These are phyloP conservation scores for Eulemur albifrons DNA, from an alignment of 2,797 vertebrate species.

Conservation along the genomic window DNA sequence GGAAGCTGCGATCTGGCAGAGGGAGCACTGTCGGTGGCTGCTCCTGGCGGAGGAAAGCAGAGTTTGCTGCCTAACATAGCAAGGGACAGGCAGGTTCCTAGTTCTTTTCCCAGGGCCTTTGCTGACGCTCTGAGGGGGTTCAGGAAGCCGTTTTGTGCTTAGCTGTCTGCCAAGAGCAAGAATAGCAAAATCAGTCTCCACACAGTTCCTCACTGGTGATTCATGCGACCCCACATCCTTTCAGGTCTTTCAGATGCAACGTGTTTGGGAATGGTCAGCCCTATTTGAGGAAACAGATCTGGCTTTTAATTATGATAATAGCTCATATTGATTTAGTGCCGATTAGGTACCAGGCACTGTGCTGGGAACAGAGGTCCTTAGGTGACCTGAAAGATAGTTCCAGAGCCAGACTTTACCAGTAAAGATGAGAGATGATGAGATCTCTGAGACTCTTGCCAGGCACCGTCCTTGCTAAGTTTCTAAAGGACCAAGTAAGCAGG, in stretches of 20 bases:
- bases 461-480: background rate
- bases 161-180: conserved; percentile 37
- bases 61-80: conserved; percentile 66
- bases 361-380: background rate
- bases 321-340: background rate
- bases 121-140: conserved; percentile 17
- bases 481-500: background rate
- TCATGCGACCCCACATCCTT: conserved; percentile 10
- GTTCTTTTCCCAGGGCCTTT: conserved; percentile 45
- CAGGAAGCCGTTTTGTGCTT: conserved; percentile 53
- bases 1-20: conserved; percentile 59
- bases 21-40: background rate
- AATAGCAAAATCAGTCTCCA: conserved; percentile 59
- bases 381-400: background rate
- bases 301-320: background rate
- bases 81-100: conserved; percentile 6
- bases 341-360: background rate
- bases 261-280: background rate
- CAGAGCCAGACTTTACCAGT: background rate
- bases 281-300: background rate
- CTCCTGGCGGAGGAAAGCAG: conserved; percentile 56
- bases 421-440: background rate
- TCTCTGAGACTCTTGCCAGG: background rate
- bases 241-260: conserved; percentile 33
- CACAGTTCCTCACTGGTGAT: background rate